phyloP scores from a whole-genome alignment of 2,888 invertebrate species.

The Parascotia fuliginaria region DNA sequence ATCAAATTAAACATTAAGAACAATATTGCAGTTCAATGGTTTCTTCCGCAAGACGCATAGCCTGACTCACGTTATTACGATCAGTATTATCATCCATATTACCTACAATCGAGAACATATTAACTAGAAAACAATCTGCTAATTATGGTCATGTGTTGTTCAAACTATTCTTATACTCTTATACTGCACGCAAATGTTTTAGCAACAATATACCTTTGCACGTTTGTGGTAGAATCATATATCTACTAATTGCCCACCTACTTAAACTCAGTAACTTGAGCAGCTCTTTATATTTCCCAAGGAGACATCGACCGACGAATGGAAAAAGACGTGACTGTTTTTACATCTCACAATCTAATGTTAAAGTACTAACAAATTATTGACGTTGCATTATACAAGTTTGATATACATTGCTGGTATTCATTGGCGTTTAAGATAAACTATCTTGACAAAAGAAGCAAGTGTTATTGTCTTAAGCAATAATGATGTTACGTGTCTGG shows the following conservation, averaged over 20 bases:
- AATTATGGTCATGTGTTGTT: slow-evolving; percentile 13
- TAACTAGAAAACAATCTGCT: not conserved
- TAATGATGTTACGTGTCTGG: slow-evolving; percentile 17
- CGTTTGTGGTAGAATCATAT: slow-evolving; percentile 35
- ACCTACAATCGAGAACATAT: too few relatives aligned
- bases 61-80: too few relatives aligned
- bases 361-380: slow-evolving; percentile 8
- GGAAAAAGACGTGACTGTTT: slow-evolving; percentile 61
- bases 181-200: slow-evolving; percentile 33
- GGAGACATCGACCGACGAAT: slow-evolving; percentile 58
- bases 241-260: slow-evolving; percentile 41
- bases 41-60: too few relatives aligned
- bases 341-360: slow-evolving; percentile 54
- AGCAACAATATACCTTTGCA: slow-evolving; percentile 28
- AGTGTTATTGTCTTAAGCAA: slow-evolving; percentile 10
- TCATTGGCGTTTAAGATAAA: not conserved
- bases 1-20: too few relatives aligned
- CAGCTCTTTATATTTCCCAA: slow-evolving; percentile 59
- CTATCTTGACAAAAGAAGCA: slow-evolving; percentile 6
- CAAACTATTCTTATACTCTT: slow-evolving; percentile 14
- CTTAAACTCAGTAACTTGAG: slow-evolving; percentile 47
- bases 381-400: not conserved
- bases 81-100: too few relatives aligned
- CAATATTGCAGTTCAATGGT: too few relatives aligned
- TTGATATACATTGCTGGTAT: slow-evolving; percentile 31